A percentile compares a stretch with the other conserved stretches of the same genome.
These are phyloP conservation scores for Bombyx mandarina DNA, from an alignment of 1,140 invertebrate genomes.

Conservation along the genomic window DNA sequence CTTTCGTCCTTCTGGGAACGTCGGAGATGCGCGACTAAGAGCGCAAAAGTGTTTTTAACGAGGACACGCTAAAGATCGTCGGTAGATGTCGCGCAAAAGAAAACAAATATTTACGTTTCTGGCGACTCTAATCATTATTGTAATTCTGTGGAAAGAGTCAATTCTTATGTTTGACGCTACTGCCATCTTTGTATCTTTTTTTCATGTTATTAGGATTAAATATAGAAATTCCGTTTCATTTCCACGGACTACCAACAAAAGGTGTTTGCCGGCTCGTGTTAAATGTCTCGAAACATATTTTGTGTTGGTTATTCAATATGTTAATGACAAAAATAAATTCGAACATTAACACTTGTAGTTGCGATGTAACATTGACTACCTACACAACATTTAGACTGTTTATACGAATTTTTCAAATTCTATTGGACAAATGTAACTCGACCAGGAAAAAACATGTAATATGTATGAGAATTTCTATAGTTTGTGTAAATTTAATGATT, in stretches of 20 bases:
- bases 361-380: too few species aligned
- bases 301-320: neutral
- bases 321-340: neutral
- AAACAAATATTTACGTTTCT: conserved; percentile 32
- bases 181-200: conserved; percentile 29
- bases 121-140: conserved; percentile 38
- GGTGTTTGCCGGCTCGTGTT: neutral
- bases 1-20: conserved; percentile 46
- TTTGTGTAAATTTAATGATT: too few species aligned
- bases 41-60: conserved; percentile 37
- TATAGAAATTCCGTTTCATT: conserved; percentile 17
- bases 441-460: too few species aligned
- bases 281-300: neutral
- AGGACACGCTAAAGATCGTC: conserved; percentile 30
- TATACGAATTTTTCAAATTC: too few species aligned
- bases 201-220: conserved; percentile 16
- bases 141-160: conserved; percentile 42
- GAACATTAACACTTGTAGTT: too few species aligned
- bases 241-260: conserved; percentile 2
- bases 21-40: conserved; percentile 14
- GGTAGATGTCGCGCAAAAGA: conserved; percentile 29
- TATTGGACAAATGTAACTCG: too few species aligned
- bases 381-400: too few species aligned
- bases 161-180: conserved; percentile 31
- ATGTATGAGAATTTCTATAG: too few species aligned